A percentile compares a stretch with the other conserved stretches of the same genome.
These are phyloP conservation scores for Gerris lacustris DNA, from an alignment of 2,888 invertebrate species.

Conservation along the genomic window DNA sequence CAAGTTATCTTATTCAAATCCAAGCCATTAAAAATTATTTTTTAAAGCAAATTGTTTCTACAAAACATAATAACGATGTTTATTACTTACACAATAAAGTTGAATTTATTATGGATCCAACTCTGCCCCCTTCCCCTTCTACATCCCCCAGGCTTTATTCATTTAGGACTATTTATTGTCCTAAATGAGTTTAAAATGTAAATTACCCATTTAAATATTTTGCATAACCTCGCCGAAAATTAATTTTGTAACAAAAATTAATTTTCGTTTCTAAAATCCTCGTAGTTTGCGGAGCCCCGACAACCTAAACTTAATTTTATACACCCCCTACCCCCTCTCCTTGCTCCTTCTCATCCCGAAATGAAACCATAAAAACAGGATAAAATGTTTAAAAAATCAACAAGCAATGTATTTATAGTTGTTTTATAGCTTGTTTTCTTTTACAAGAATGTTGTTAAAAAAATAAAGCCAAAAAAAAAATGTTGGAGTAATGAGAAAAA, in stretches of 20 bases:
- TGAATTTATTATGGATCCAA: slow-evolving; percentile 1
- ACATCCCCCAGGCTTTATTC: not conserved
- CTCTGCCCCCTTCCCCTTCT: not conserved
- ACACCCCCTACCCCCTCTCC: not conserved
- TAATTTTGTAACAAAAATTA: slow-evolving; percentile 5
- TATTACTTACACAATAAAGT: slow-evolving; percentile 5
- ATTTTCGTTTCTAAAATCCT: not conserved
- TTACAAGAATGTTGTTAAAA: too few relatives aligned
- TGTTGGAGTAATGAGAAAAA: too few relatives aligned
- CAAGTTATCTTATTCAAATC: not conserved
- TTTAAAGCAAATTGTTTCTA: not conserved
- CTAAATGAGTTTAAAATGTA: slow-evolving; percentile 5
- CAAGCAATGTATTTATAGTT: too few relatives aligned
- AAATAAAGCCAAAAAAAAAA: too few relatives aligned
- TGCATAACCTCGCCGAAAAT: slow-evolving; percentile 1
- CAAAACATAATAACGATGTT: slow-evolving; percentile 3
- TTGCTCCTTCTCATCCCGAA: not conserved
- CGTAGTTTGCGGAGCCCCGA: too few relatives aligned
- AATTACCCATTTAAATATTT: slow-evolving; percentile 5
- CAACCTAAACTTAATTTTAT: not conserved
- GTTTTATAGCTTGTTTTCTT: too few relatives aligned
- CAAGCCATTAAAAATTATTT: slow-evolving; percentile 3
- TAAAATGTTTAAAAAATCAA: not conserved
- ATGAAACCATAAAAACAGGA: not conserved
- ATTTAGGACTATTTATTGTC: slow-evolving; percentile 5